These are phyloP conservation scores for Cyanistes caeruleus DNA, from an alignment of 2,113 vertebrate species.

Conservation along the genomic window DNA sequence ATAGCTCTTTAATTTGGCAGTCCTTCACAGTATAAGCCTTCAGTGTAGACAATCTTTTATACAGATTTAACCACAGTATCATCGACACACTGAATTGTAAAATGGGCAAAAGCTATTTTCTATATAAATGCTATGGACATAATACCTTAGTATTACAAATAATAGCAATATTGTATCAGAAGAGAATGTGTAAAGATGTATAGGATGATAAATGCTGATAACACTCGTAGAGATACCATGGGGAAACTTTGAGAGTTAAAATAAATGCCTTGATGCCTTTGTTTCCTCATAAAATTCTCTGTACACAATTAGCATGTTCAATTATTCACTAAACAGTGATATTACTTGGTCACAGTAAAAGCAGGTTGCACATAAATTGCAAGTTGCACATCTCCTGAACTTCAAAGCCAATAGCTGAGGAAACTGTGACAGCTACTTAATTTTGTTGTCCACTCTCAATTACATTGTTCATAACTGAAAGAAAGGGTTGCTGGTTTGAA, in stretches of 20 bases:
- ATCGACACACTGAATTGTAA: not conserved
- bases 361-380: not conserved
- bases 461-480: not conserved
- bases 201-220: not conserved
- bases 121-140: not conserved
- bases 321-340: not conserved
- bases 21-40: not conserved
- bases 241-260: not conserved
- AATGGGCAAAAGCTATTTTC: not conserved
- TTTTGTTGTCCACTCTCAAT: conserved; percentile 33
- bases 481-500: not conserved
- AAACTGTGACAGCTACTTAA: conserved; percentile 13
- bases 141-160: not conserved
- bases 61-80: not conserved
- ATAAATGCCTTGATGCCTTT: not conserved
- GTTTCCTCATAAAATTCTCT: not conserved
- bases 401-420: not conserved
- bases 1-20: not conserved
- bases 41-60: not conserved
- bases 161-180: not conserved
- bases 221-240: not conserved
- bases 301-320: conserved; percentile 6
- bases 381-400: not conserved
- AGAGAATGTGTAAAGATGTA: not conserved
- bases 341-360: not conserved